These are phyloP conservation scores for Centropus unirufus DNA, from an alignment of 2,113 vertebrate genomes.

Conservation along the genomic window DNA sequence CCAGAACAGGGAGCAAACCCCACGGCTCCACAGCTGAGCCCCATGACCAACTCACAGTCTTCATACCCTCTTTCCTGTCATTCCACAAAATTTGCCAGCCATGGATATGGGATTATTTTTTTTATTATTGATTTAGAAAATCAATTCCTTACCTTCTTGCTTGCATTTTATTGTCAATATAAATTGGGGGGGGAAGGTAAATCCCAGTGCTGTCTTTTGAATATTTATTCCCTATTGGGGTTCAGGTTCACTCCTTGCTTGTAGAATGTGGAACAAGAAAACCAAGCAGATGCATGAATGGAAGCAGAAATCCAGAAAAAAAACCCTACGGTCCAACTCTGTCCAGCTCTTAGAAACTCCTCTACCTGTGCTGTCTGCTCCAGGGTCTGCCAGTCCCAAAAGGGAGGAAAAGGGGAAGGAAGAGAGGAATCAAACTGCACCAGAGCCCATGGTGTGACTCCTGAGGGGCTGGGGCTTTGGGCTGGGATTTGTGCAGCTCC, in stretches of 20 bases:
- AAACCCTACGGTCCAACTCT: neutral
- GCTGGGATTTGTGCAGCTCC: neutral
- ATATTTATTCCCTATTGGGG: neutral
- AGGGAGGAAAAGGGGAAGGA: neutral
- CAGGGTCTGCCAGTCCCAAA: fast-evolving
- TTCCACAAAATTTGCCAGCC: fast-evolving
- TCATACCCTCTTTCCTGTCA: neutral
- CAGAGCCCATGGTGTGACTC: neutral
- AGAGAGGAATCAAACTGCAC: fast-evolving
- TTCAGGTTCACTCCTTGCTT: neutral
- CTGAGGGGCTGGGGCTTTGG: neutral
- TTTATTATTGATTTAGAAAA: too few relatives aligned
- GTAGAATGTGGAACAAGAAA: neutral
- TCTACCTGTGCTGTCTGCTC: fast-evolving
- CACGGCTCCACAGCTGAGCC: neutral
- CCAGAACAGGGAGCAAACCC: neutral
- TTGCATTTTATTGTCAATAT: neutral
- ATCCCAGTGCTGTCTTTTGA: neutral
- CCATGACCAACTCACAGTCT: neutral
- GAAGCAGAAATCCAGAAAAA: neutral
- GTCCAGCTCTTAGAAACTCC: neutral
- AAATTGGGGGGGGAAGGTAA: neutral
- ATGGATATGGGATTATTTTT: fast-evolving
- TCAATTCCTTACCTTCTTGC: neutral
- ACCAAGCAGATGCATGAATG: neutral